Evolutionary conservation across 2,797 vertebrate genomes (phyloP).

Genomic region (Diceros bicornis): DNA sequence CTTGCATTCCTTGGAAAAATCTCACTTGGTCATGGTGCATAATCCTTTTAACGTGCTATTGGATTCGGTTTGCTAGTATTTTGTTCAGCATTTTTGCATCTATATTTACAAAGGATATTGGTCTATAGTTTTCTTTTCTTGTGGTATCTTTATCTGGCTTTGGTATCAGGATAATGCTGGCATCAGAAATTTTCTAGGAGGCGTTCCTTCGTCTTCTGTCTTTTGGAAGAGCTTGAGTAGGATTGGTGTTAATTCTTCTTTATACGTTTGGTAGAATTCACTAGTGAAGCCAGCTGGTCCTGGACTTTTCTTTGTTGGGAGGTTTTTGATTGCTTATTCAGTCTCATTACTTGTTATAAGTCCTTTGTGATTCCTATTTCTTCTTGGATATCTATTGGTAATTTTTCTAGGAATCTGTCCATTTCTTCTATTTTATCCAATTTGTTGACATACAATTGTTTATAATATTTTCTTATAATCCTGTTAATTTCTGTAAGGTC

Average conservation of each 20-base stretch:
- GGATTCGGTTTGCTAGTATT: neutral
- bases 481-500: neutral
- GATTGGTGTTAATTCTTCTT: neutral
- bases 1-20: conserved; percentile 42
- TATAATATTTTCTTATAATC: neutral
- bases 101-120: neutral
- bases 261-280: conserved; percentile 29
- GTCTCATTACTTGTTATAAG: neutral
- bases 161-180: neutral
- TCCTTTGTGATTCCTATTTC: neutral
- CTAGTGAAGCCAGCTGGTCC: neutral
- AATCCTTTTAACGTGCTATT: neutral
- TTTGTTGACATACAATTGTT: neutral
- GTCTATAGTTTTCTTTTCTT: conserved; percentile 15
- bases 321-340: neutral
- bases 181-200: neutral
- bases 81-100: conserved; percentile 20
- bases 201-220: neutral
- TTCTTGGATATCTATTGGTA: neutral
- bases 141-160: neutral
- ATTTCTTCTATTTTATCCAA: neutral
- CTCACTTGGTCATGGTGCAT: neutral
- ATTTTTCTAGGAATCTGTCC: conserved; percentile 23
- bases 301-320: neutral
- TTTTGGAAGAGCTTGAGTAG: conserved; percentile 7